Evolutionary conservation across 2,113 vertebrate species (phyloP), one percentile per base, ranked within the genome.

Genomic region (Laticauda laticaudata): DNA sequence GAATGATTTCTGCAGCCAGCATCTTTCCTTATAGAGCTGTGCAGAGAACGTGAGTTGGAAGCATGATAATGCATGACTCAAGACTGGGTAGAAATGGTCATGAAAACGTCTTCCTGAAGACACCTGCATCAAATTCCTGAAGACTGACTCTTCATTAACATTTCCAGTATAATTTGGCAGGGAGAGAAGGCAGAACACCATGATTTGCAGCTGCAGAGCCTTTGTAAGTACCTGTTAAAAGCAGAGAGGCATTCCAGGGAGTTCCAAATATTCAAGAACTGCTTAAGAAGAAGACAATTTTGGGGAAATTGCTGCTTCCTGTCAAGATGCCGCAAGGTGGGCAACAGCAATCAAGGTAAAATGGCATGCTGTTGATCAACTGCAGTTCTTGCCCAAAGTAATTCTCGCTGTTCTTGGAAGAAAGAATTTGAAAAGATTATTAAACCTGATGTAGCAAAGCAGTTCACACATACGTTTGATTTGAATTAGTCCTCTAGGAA

Each of bases 371-470:
- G 64, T 81, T 81, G 75, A 81, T n/a, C 53, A 85, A 75, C 53
- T 43, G 34, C 34, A 69, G n/a, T 53, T 55, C 69, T 24, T 81
- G 18, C 29, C 10, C 26, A 43, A 34, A 4, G 12, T 9, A 89
- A 56, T 87, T 45, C 55, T 34, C 8, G 21, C 48, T 89, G 48
- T 48, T 54, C 43, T 92, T 11, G 14, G 54, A 61, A n/a, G 86
- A 88, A 86, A 59, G 56, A 6, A 18, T 29, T 43, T 61, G 86
- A 43, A 54, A 59, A 64, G 29, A 34, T 88, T 54, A 87, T 69
- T 92, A 51, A 92, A 86, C 91, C 51, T 87, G 85, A 64, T 57
- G 43, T 75, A 92, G 51, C 45, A 64, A 81, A 93, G 89, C 59
- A 88, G 3, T 18, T 53, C 93, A n/a, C 53, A 34, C 56, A 48